Base-by-base conservation (phyloP, 92 coral and sea anemone species). In the Zoanthus sociatus region DNA sequence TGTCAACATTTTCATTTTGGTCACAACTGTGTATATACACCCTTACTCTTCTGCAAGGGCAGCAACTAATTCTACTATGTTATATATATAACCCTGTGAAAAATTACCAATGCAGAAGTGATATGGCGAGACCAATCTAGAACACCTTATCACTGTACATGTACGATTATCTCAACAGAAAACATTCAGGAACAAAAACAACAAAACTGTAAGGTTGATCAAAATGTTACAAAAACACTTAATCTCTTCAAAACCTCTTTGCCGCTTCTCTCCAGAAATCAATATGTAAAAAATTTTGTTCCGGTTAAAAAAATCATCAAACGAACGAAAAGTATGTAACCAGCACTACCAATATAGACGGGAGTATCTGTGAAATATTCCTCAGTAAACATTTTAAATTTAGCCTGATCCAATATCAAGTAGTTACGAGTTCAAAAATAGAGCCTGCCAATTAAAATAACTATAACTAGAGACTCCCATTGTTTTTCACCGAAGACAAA, bases 341-440 rank as follows among this genome's bases (percentile, higher is more conserved):
- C 31, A 81, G 26, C 26, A 26, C 26, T 81, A 21, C 66, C 44
- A 6, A 81, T 30, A 50, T 50, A 44, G 85, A 81, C 58, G 17
- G 45, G 60, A 20, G 32, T 17, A 37, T 4, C 33, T 69, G 4
- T 30, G 14, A 20, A 4, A 69, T 7, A 33, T 14, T 10, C 33
- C 17, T 13, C 46, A 10, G 46, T 30, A 69, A 69, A 69, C 46
- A 4, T 33, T 69, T 26, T 33, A 69, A 5, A 7, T 50, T 50
- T 11, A 33, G 10, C 7, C 45, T 4, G 15, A 44, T 14, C 61
- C 44, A 81, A 64, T 64, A 81, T 66, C 12, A 6, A 44, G 47
- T 54, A 60, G 84, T 42, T 33, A 58, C 37, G 31, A 63, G 74
- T 79, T 63, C 84, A 45, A 81, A 81, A 66, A 81, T 66, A 81